A percentile compares a stretch with the other conserved stretches of the same genome.
These are phyloP conservation scores for Drosophila pseudoananassae DNA, from an alignment of 1,140 invertebrate genomes.

Conservation along the genomic window DNA sequence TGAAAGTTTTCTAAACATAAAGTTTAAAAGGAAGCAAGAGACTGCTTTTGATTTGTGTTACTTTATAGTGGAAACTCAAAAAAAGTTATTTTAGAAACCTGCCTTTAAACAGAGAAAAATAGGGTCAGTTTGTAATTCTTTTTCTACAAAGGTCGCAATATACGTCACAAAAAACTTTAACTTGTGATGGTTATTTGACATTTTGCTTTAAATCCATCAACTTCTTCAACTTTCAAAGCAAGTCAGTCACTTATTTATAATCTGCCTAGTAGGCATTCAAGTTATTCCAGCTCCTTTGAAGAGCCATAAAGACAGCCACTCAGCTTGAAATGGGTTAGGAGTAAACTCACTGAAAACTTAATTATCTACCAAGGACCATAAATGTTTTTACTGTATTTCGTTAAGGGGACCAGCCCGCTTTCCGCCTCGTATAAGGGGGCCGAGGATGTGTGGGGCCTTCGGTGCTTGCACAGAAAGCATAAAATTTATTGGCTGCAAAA, in stretches of 20 bases:
- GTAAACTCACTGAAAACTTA: slow-evolving; percentile 58
- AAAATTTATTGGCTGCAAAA: slow-evolving; percentile 78
- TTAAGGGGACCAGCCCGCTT: not conserved
- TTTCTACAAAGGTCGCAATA: not conserved
- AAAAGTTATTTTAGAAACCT: too few relatives aligned
- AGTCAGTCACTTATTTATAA: slow-evolving; percentile 4
- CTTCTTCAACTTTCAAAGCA: not conserved
- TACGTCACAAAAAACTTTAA: not conserved
- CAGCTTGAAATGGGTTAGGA: slow-evolving; percentile 19
- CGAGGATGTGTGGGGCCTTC: slow-evolving; percentile 6
- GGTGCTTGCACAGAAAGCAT: slow-evolving; percentile 50
- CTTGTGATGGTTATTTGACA: not conserved
- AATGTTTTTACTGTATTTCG: slow-evolving; percentile 57
- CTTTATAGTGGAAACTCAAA: too few relatives aligned
- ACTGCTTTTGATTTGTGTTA: too few relatives aligned
- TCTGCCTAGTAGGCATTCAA: slow-evolving; percentile 14
- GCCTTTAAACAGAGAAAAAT: too few relatives aligned
- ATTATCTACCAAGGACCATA: slow-evolving; percentile 58
- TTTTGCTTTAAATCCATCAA: not conserved
- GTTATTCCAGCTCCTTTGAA: not conserved
- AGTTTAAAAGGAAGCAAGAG: not conserved
- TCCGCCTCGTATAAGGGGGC: not conserved
- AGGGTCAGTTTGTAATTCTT: not conserved
- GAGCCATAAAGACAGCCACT: slow-evolving; percentile 34
- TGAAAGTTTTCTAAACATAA: not conserved